Base-by-base conservation (phyloP, 23 tunicate species). In the Phallusia fumigata region DNA sequence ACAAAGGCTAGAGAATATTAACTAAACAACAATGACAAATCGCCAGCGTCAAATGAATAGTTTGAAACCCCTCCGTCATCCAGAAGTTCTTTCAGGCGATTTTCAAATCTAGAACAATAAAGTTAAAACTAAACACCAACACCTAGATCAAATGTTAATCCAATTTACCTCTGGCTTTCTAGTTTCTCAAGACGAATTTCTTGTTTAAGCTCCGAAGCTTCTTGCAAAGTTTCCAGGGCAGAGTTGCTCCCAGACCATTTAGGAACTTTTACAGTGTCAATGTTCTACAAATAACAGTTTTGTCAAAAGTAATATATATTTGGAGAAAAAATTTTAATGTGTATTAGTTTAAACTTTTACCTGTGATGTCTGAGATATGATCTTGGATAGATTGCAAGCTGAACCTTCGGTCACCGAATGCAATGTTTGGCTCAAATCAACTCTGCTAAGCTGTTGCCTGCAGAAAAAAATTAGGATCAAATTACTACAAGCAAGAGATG, bases 131-230 rank as follows among this genome's bases (percentile, higher is more conserved):
- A 22, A 58, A 58, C 26, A 21, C 5, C 13, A 24, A 1, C 26
- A 58, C 69, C 16, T 1, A n/a, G n/a, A n/a, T n/a, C n/a, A n/a
- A n/a, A n/a, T n/a, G n/a, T n/a, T n/a, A n/a, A n/a, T n/a, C n/a
- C n/a, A n/a, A n/a, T 74, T 74, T 74, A 74, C 77, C 77, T 74
- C 19, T 74, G 35, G 30, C 77, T 74, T 74, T 74, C 36, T 74
- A 1, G 22, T 33, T 30, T 74, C 19, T 74, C 77, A 28, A 21
- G 26, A 2, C 19, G 22, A 32, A 74, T 74, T 3, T 31, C 36
- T 19, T 31, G 22, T 74, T 74, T 32, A 21, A 58, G 69, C 13
- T 22, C 13, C 3, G 69, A 58, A 1, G 69, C 13, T 3, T 58
- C 69, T 13, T 58, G 28, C 26, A 58, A 22, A 11, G 28, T 16